Conservation (phyloP, 1,140 invertebrate species). For the Cydia splendana region DNA sequence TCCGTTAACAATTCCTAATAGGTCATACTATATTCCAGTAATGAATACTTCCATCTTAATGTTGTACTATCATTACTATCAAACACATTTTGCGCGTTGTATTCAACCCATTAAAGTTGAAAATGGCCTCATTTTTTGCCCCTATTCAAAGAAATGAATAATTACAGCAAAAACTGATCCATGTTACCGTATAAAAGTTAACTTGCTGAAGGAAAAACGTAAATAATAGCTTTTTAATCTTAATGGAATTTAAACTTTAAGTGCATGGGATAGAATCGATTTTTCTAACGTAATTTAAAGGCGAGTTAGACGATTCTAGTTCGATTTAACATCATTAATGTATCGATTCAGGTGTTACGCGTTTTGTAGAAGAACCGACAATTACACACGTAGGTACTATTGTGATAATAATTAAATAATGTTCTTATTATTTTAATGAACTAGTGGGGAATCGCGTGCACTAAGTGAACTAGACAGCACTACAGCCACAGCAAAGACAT, state of each 20-base stretch:
- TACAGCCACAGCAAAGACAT: too few species aligned
- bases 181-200: neutral
- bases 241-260: neutral
- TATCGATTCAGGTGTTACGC: slow-evolving; percentile 20
- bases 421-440: neutral
- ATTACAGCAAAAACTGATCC: slow-evolving; percentile 19
- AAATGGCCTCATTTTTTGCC: neutral
- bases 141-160: slow-evolving; percentile 5
- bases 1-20: slow-evolving; percentile 6
- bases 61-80: neutral
- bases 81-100: neutral
- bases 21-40: slow-evolving; percentile 13
- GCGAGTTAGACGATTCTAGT: neutral
- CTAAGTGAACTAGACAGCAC: neutral
- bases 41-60: slow-evolving; percentile 11
- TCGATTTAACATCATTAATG: neutral
- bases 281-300: neutral
- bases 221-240: neutral
- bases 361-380: slow-evolving; percentile 5
- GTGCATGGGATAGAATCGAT: neutral
- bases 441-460: neutral
- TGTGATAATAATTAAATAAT: slow-evolving; percentile 4
- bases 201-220: neutral
- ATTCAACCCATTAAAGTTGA: neutral
- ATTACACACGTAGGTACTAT: slow-evolving; percentile 15